A percentile compares a stretch with the other conserved stretches of the same genome.
These are phyloP conservation scores for Momotus momota DNA, from an alignment of 2,797 vertebrate genomes.

Conservation along the genomic window DNA sequence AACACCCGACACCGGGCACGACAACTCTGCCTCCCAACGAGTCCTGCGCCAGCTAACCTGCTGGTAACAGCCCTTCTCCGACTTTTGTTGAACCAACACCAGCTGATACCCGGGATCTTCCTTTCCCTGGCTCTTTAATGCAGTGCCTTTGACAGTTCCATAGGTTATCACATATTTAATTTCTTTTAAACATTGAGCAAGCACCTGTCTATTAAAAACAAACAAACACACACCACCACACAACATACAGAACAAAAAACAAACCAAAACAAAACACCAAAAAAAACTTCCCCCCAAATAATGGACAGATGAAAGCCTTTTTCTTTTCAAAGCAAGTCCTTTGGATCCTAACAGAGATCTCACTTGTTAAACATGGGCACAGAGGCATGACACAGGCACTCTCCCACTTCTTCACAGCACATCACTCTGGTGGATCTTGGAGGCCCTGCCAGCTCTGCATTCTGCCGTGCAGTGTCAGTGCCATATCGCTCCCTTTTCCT, in stretches of 20 bases:
- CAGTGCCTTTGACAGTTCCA: not conserved
- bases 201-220: not conserved
- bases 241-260: no score
- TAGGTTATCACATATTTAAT: not conserved
- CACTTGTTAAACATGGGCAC: not conserved
- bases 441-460: not conserved
- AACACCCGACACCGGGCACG: accelerated
- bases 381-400: not conserved
- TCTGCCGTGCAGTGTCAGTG: not conserved
- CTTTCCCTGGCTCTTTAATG: conserved; percentile 31
- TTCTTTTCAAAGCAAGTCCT: not conserved
- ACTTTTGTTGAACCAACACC: not conserved
- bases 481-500: not conserved
- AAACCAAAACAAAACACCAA: not conserved
- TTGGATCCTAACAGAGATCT: not conserved
- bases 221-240: not conserved
- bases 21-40: not conserved
- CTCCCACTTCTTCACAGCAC: not conserved
- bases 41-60: not conserved
- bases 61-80: not conserved
- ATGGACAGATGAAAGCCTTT: not conserved
- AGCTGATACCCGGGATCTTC: not conserved
- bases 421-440: not conserved
- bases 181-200: not conserved
- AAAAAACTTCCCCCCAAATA: not conserved